These are phyloP conservation scores for Pontoporia blainvillei DNA, from an alignment of 2,113 vertebrate genomes.

Conservation along the genomic window DNA sequence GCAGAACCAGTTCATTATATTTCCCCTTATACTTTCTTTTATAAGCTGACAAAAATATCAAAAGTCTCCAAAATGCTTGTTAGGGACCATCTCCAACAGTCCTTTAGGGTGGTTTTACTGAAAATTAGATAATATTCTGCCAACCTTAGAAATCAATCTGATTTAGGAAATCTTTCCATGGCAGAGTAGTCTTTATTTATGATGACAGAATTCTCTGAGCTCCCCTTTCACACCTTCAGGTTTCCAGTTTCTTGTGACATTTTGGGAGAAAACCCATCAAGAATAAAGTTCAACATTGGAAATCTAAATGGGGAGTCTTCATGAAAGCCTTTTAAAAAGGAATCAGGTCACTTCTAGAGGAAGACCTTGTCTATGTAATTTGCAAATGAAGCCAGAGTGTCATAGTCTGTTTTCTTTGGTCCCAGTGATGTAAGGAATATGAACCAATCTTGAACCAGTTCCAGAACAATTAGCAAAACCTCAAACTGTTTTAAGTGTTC, in stretches of 20 bases:
- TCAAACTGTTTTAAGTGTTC: background rate
- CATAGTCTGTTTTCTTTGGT: background rate
- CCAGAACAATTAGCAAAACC: background rate
- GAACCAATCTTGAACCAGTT: background rate
- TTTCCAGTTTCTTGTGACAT: background rate
- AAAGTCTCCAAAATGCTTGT: background rate
- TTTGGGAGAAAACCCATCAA: background rate
- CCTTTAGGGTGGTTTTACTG: background rate
- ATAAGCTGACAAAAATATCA: background rate
- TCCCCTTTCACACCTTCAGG: background rate
- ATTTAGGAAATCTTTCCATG: background rate
- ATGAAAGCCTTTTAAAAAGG: background rate
- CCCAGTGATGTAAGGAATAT: background rate
- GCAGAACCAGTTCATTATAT: slow-evolving; percentile 18
- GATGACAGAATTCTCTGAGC: background rate
- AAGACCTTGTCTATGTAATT: background rate
- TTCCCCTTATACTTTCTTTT: background rate
- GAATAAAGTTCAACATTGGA: background rate
- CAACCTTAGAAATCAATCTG: background rate
- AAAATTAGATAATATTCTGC: background rate
- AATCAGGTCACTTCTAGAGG: background rate
- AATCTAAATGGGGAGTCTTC: background rate
- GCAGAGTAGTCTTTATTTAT: background rate
- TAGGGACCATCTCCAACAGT: background rate
- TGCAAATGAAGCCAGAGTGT: background rate